Conservation (phyloP, 2,888 invertebrate genomes). For the Brachyptera putata region DNA sequence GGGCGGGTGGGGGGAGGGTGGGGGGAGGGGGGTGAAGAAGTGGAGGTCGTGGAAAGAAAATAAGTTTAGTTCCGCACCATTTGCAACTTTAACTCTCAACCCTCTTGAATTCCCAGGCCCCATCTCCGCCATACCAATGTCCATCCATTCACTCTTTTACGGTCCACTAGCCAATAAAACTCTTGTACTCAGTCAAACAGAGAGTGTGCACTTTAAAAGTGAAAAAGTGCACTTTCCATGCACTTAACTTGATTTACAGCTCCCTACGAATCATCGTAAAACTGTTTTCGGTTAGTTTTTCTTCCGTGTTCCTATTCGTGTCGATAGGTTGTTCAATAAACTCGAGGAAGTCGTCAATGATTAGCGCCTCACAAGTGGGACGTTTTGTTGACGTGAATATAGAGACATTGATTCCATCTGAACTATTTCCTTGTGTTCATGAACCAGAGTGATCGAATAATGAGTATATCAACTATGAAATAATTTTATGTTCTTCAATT, state of each 20-base stretch:
- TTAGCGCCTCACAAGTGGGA: no score
- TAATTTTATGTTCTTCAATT: no score
- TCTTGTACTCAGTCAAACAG: conserved; percentile 1
- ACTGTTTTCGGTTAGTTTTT: background rate
- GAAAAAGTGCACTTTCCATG: conserved; percentile 12
- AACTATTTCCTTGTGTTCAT: no score
- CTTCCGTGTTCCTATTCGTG: no score
- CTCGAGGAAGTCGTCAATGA: no score
- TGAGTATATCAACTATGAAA: no score
- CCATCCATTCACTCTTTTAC: conserved; percentile 25
- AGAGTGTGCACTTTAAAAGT: conserved; percentile 8
- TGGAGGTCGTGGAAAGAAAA: conserved; percentile 13
- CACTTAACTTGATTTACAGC: conserved; percentile 13
- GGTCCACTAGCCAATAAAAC: conserved; percentile 13
- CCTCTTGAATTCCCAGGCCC: conserved; percentile 3
- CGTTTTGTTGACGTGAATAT: no score
- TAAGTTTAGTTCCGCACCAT: conserved; percentile 27
- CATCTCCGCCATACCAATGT: conserved; percentile 19
- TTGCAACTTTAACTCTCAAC: conserved; percentile 28
- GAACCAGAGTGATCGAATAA: no score
- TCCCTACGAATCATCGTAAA: conserved; percentile 7
- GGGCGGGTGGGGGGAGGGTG: background rate
- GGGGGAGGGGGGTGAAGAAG: background rate
- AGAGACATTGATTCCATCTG: no score
- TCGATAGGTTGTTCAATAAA: no score